Base-by-base conservation (phyloP, 2,797 vertebrate species). In the Acestrorhynchus altus region DNA sequence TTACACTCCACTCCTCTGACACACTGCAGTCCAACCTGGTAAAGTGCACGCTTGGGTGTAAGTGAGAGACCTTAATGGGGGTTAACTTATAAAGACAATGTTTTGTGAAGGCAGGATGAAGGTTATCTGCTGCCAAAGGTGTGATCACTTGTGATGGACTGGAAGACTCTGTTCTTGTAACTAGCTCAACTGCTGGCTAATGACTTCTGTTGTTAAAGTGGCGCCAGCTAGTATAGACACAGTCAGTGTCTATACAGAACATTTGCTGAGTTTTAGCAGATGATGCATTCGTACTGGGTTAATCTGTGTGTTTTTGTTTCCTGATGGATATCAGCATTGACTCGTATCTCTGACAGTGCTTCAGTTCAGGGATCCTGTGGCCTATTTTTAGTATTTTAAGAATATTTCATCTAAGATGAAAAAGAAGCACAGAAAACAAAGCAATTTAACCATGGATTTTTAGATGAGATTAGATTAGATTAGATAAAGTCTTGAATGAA, bases 1-100 rank as follows among this genome's bases (percentile, higher is more conserved):
- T 20, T 66, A 56, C 52, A 72, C 69, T 79, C 47, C 47, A 68
- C 57, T 82, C 26, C 57, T 79, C 57, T 83, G 73, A 79, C 81
- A 76, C 46, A 64, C 75, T 72, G 66, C 66, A 72, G 35, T 60
- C 46, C 42, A 75, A 78, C 74, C 10, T 22, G 24, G 35, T 49
- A 40, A 71, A 74, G 56, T 54, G 66, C 26, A 61, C 52, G 40
- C 61, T 61, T 72, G 26, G 8, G 18, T 52, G 46, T 68, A 16
- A 52, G 67, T 57, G 42, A 61, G 31, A 69, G 71, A 44, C 16
- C 16, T 67, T 65, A 68, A 35, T 31, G 10, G 47, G 24, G 66
- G 39, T 24, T 35, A 63, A 20, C 35, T 44, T 44, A 3, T 31
- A 54, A 49, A 49, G 49, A 54, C 31, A 24, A 20, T 4, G 18